Base-by-base conservation (phyloP, 2,888 invertebrate species). In the Plagodis dolabraria region DNA sequence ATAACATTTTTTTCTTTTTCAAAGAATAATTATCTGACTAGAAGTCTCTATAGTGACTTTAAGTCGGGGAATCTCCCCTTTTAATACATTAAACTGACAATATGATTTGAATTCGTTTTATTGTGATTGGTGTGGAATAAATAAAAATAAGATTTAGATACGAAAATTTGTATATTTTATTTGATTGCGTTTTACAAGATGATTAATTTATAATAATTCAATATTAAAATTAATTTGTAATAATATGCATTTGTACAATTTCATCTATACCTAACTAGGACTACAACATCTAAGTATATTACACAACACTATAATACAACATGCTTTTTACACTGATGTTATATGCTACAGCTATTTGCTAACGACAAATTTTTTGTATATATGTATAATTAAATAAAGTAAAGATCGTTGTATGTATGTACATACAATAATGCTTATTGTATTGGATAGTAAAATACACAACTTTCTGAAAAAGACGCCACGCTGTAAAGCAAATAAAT, bases 241-340 rank as follows among this genome's bases (percentile, higher is more conserved):
- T 78, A 85, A 88, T 87, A 91, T 88, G 90, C 88, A 84, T 91
- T 90, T 92, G 92, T 92, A 92, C 92, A 92, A 89, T 92, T 92
- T 88, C 81, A 81, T 85, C 92, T 92, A 92, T 85, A 80, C 87
- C 91, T 92, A 92, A 79, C 90, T 92, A 92, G 80, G 12, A 67
- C 88, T 89, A 89, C 83, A 76, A 89, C 85, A 76, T 80, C 86
- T 89, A 89, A 88, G 84, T 91, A 92, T 91, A 86, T 85, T 89
- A 91, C 89, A 91, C 85, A 86, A 83, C 77, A 79, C 89, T 89
- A 89, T 83, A 87, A 78, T 91, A 91, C 89, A 92, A 83, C 84
- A 89, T 86, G 86, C 77, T 91, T 91, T 92, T 89, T 91, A 90
- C 91, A 91, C 76, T 80, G 82, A 87, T 82, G 84, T 80, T 69